These are phyloP conservation scores for Callinectes sapidus DNA, from an alignment of 2,888 invertebrate genomes.

Conservation along the genomic window DNA sequence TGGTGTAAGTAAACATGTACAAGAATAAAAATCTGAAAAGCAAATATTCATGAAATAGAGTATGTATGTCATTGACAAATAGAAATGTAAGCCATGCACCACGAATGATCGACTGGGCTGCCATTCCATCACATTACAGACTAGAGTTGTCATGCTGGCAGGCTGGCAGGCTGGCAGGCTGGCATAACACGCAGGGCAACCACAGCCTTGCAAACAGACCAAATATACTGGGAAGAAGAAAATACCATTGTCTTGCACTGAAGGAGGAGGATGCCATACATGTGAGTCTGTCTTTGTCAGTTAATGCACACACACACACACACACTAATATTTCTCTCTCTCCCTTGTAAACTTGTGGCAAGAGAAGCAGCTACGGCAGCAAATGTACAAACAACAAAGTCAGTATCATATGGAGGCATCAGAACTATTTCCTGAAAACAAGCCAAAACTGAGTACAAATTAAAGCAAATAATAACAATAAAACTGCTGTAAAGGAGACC, in stretches of 20 bases:
- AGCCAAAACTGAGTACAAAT: constrained; percentile 22
- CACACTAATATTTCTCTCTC: neutral
- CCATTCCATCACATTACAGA: neutral
- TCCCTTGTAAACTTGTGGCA: neutral
- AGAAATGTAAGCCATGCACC: neutral
- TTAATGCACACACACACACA: neutral
- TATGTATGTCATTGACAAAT: neutral
- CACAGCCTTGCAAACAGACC: neutral
- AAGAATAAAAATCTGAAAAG: constrained; percentile 9
- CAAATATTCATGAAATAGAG: neutral
- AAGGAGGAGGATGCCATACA: constrained; percentile 7
- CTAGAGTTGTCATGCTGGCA: neutral
- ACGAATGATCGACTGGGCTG: neutral
- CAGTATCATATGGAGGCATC: neutral
- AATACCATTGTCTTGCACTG: neutral
- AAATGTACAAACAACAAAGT: neutral
- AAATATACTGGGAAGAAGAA: neutral
- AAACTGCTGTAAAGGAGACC: constrained; percentile 5
- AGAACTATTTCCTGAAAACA: neutral
- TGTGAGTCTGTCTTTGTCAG: constrained; percentile 9
- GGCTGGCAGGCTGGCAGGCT: neutral
- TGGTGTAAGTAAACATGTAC: constrained; percentile 11
- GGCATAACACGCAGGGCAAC: constrained; percentile 13
- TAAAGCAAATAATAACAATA: constrained; percentile 11
- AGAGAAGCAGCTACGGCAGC: neutral